Percentiles rank a stretch among this genome's conserved stretches.
Evolutionary conservation across 2,888 invertebrate genomes (phyloP).

Genomic region (Ochropleura plecta): DNA sequence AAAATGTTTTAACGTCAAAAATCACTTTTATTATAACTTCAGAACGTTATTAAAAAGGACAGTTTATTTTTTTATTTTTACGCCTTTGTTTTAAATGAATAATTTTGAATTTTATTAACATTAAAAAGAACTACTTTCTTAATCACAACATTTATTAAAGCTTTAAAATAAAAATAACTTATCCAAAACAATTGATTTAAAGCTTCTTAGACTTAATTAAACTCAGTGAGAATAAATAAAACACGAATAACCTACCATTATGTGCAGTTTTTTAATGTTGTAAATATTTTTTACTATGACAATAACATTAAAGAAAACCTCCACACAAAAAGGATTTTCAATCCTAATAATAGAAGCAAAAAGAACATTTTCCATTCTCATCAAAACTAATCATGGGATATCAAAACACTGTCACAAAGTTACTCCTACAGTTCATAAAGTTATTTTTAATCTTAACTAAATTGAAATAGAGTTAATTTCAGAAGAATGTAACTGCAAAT

Average conservation of each 20-base stretch:
- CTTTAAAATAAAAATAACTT: slow-evolving; percentile 2
- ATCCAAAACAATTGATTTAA: slow-evolving; percentile 36
- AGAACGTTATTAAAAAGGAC: not conserved
- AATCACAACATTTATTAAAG: not conserved
- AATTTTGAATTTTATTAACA: too few species aligned
- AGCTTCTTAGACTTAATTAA: slow-evolving; percentile 50
- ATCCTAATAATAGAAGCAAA: not conserved
- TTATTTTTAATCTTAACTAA: accelerated
- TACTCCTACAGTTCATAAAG: not conserved
- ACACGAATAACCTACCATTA: slow-evolving; percentile 40
- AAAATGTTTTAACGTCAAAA: not conserved
- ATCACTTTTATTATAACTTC: not conserved
- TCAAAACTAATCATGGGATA: not conserved
- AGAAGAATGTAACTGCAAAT: not conserved
- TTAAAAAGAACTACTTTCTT: not conserved
- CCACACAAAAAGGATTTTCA: not conserved
- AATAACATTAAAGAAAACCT: not conserved
- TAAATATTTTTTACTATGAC: slow-evolving; percentile 1
- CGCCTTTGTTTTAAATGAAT: not conserved
- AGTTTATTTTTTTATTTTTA: not conserved
- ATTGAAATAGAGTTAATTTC: slow-evolving; percentile 5
- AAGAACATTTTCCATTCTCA: slow-evolving; percentile 22
- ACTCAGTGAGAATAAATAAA: slow-evolving; percentile 22
- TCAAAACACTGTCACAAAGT: slow-evolving; percentile 3
- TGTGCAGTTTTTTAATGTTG: not conserved